Evolutionary conservation across 1,140 invertebrate species (phyloP).

Genomic region (Lasioglossum baleicum): DNA sequence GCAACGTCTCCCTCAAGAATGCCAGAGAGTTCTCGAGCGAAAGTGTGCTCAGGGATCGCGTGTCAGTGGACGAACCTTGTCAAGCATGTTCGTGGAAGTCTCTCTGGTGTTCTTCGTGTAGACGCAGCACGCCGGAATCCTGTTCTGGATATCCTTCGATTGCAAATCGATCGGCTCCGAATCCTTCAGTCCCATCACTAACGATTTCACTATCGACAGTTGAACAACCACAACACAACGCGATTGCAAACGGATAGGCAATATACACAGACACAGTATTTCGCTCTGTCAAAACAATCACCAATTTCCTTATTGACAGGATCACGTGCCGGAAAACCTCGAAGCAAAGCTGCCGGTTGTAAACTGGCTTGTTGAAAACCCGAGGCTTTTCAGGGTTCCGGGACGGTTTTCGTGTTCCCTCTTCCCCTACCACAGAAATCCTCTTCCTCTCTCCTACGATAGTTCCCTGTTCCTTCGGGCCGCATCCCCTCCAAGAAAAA

Average conservation of each 20-base stretch:
- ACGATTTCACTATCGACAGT: no score
- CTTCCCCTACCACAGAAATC: background rate
- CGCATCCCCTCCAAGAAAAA: slow-evolving; percentile 49
- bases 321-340: slow-evolving; percentile 26
- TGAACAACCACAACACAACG: no score
- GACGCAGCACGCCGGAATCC: background rate
- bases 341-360: slow-evolving; percentile 46
- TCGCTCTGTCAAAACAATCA: background rate
- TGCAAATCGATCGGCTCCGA: background rate
- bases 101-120: background rate
- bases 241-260: no score
- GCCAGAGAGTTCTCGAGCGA: background rate
- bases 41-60: background rate
- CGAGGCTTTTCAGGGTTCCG: slow-evolving; percentile 26
- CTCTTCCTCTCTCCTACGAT: background rate
- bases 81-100: background rate
- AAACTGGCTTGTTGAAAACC: slow-evolving; percentile 52
- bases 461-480: slow-evolving; percentile 15
- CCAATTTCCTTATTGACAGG: background rate
- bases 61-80: slow-evolving; percentile 10
- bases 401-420: no score
- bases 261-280: no score
- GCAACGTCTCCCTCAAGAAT: background rate
- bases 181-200: background rate
- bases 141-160: background rate